Conservation (phyloP, 2,113 vertebrate species). For the Gorsachius goisagi region DNA sequence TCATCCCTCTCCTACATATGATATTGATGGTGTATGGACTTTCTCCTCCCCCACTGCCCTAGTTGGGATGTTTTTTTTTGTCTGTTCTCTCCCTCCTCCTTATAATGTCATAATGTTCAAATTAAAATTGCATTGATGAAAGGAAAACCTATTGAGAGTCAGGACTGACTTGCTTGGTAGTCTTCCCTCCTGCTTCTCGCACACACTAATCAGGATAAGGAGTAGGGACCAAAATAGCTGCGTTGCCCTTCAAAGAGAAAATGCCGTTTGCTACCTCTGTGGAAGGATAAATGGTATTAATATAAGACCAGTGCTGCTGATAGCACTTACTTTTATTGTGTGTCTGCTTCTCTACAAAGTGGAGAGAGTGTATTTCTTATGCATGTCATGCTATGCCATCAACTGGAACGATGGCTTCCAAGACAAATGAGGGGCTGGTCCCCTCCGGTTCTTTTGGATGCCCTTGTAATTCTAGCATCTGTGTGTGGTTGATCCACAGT, state of each 20-base stretch:
- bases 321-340: neutral
- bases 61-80: neutral
- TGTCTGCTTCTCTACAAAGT: neutral
- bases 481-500: neutral
- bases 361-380: neutral
- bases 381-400: neutral
- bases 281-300: neutral
- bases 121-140: neutral
- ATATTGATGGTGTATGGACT: neutral
- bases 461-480: neutral
- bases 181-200: neutral
- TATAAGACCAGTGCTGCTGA: neutral
- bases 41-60: too few relatives aligned
- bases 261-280: neutral
- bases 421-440: neutral
- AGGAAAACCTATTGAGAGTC: neutral
- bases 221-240: neutral
- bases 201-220: neutral
- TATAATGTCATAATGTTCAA: neutral
- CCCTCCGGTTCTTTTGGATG: neutral
- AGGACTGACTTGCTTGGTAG: neutral
- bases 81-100: neutral
- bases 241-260: neutral
- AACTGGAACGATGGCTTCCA: neutral
- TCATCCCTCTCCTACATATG: neutral